These are phyloP conservation scores for Steinernema hermaphroditum DNA, from an alignment of 2,888 invertebrate species.

Conservation along the genomic window DNA sequence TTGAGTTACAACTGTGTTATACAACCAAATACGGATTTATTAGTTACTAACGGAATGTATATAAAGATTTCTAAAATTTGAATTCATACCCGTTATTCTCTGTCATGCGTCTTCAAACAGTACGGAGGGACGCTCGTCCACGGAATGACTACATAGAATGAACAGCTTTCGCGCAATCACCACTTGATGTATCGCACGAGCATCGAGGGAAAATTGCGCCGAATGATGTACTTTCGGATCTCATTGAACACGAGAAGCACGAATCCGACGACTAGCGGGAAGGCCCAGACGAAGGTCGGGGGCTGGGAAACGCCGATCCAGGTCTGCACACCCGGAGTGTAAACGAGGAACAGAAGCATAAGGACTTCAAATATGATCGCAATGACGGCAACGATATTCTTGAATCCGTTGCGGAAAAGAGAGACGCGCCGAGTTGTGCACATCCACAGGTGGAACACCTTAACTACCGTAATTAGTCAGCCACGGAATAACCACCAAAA, in stretches of 20 bases:
- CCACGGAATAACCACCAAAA: no score
- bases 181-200: conserved; percentile 50
- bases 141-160: neutral
- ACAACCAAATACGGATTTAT: no score
- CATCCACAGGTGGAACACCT: conserved; percentile 54
- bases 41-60: neutral
- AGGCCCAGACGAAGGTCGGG: conserved; percentile 48
- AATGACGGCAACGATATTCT: conserved; percentile 47
- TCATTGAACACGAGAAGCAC: conserved; percentile 54
- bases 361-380: conserved; percentile 53
- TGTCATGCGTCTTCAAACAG: neutral
- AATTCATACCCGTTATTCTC: neutral
- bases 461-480: no score
- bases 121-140: neutral
- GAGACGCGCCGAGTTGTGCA: conserved; percentile 56
- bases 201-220: conserved; percentile 42
- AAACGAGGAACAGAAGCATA: conserved; percentile 49
- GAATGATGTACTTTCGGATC: conserved; percentile 42
- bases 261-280: conserved; percentile 50
- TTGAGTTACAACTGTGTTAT: no score
- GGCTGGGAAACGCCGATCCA: conserved; percentile 52
- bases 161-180: conserved; percentile 33
- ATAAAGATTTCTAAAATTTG: neutral
- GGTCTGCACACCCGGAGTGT: conserved; percentile 50
- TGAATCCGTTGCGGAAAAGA: conserved; percentile 53